phyloP scores from a whole-genome alignment of 1,140 invertebrate genomes.

The Sycophaga agraensis region DNA sequence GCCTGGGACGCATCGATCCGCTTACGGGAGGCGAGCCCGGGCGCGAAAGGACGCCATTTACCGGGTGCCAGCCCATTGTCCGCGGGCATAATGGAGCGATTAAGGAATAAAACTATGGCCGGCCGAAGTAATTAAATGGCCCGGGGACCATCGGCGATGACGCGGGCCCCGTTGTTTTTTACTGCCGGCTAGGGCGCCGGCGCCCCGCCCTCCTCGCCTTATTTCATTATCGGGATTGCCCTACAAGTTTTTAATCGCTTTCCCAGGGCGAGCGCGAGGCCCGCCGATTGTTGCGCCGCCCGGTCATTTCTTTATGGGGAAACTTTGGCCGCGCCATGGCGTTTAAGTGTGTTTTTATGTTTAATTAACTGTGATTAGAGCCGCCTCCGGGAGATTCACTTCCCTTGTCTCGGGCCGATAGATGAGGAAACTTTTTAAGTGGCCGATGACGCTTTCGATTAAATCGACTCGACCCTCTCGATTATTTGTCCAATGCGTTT shows the following conservation, averaged over 20 bases:
- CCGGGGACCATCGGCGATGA: not conserved
- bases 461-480: too few relatives aligned
- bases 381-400: too few relatives aligned
- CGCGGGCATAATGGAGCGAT: conserved; percentile 13
- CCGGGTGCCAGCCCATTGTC: not conserved
- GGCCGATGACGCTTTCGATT: too few relatives aligned
- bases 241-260: not conserved
- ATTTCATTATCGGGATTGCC: conserved; percentile 8
- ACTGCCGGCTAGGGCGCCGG: too few relatives aligned
- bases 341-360: too few relatives aligned
- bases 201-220: not conserved
- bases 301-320: not conserved
- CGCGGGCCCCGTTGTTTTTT: not conserved
- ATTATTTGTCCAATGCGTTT: too few relatives aligned
- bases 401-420: too few relatives aligned
- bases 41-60: not conserved
- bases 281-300: not conserved
- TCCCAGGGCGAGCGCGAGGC: too few relatives aligned
- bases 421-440: too few relatives aligned
- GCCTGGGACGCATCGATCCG: not conserved
- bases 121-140: conserved; percentile 18
- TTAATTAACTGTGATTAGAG: too few relatives aligned
- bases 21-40: too few relatives aligned
- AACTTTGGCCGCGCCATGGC: too few relatives aligned
- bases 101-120: conserved; percentile 16